Evolutionary conservation across 2,888 invertebrate genomes (phyloP).

Genomic region (Podotricha telesiphe): DNA sequence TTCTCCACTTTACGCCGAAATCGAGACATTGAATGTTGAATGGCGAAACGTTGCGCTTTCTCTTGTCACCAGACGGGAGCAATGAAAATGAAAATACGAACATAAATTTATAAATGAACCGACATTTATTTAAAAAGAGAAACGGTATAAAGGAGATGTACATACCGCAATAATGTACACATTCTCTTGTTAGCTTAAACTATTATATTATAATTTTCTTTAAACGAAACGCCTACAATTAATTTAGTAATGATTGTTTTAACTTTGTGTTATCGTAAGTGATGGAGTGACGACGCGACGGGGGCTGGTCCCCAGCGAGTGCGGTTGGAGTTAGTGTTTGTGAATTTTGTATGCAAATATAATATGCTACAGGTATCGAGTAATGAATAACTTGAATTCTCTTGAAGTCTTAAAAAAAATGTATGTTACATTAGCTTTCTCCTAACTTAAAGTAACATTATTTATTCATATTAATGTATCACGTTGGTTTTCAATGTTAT

Average conservation of each 20-base stretch:
- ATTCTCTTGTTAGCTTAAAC: conserved; percentile 13
- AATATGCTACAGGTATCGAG: conserved; percentile 10
- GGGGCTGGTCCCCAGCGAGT: conserved; percentile 77
- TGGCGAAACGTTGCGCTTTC: too few species aligned
- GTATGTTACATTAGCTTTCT: conserved; percentile 7
- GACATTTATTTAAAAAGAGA: neutral
- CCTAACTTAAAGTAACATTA: conserved; percentile 13
- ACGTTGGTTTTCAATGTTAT: neutral
- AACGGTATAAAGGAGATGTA: conserved; percentile 9
- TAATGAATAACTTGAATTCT: conserved; percentile 4
- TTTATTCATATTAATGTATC: conserved; percentile 18
- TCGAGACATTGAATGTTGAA: too few species aligned
- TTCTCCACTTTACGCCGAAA: too few species aligned
- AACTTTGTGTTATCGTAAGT: conserved; percentile 44
- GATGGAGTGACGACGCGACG: conserved; percentile 59
- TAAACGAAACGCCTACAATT: conserved; percentile 45
- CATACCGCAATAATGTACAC: neutral
- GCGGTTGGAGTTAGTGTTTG: conserved; percentile 64
- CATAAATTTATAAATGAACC: too few species aligned
- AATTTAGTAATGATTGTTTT: conserved; percentile 24
- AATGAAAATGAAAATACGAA: too few species aligned
- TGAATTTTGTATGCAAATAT: conserved; percentile 66
- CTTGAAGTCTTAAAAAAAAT: neutral
- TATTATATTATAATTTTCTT: conserved; percentile 29
- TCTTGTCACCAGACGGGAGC: too few species aligned